These are phyloP conservation scores for Xestia c-nigrum DNA, from an alignment of 2,888 invertebrate genomes.

Conservation along the genomic window DNA sequence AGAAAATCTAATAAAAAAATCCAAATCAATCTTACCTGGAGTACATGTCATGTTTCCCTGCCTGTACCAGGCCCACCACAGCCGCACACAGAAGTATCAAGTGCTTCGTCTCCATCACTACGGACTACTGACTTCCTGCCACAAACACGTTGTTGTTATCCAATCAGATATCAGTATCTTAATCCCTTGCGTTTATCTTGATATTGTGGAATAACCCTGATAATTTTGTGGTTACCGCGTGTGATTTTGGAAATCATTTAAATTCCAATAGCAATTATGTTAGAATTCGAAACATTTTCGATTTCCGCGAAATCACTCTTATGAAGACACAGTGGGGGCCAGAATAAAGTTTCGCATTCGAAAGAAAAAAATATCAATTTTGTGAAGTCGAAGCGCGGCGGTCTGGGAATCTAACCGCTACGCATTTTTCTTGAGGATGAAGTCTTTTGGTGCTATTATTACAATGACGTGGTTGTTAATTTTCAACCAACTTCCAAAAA, in stretches of 20 bases:
- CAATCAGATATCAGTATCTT: slow-evolving; percentile 13
- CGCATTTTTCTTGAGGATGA: background rate
- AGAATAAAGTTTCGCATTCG: background rate
- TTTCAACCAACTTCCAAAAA: no score
- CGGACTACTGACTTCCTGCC: slow-evolving; percentile 7
- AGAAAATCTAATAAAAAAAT: background rate
- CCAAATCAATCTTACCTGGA: slow-evolving; percentile 10
- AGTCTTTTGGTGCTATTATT: background rate
- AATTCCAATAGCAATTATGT: background rate
- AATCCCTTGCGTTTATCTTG: slow-evolving; percentile 19
- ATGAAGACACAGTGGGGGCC: background rate
- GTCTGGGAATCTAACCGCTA: background rate
- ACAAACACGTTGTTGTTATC: background rate
- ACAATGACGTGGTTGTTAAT: background rate
- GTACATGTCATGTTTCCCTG: slow-evolving; percentile 44
- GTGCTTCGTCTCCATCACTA: slow-evolving; percentile 32
- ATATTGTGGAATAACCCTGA: slow-evolving; percentile 15
- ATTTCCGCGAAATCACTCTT: background rate
- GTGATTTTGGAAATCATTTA: background rate
- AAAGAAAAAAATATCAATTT: background rate
- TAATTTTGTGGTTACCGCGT: background rate
- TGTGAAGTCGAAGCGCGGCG: background rate
- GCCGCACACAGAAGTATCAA: slow-evolving; percentile 19
- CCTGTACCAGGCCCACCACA: slow-evolving; percentile 27
- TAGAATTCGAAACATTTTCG: background rate